Evolutionary conservation across 2,113 vertebrate species (phyloP).

Genomic region (Lucifuga dentata): DNA sequence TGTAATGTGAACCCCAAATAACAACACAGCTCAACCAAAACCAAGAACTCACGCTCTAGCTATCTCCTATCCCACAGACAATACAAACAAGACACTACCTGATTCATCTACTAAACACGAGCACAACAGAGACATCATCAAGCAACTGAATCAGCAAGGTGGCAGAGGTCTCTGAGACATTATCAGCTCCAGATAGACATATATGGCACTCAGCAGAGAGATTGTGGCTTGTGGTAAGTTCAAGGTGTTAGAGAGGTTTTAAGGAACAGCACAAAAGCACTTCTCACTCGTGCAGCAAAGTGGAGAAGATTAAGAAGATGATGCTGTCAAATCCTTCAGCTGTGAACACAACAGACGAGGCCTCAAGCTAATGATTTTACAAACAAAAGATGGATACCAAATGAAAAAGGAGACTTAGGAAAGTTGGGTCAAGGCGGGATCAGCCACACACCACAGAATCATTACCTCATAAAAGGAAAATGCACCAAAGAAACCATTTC

Average conservation of each 20-base stretch:
- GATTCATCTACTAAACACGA: conserved; percentile 63
- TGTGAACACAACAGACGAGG: background rate
- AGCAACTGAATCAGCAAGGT: conserved; percentile 61
- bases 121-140: conserved; percentile 66
- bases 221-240: conserved; percentile 52
- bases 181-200: conserved; percentile 67
- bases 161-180: conserved; percentile 45
- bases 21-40: conserved; percentile 43
- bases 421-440: too few relatives aligned
- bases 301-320: conserved; percentile 20
- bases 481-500: too few relatives aligned
- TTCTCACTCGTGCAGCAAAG: conserved; percentile 23
- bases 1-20: conserved; percentile 68
- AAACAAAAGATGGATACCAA: background rate
- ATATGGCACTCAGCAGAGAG: conserved; percentile 61
- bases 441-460: too few relatives aligned
- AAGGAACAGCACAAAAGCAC: conserved; percentile 18
- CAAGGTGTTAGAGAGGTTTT: conserved; percentile 30
- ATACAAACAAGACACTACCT: conserved; percentile 70
- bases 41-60: conserved; percentile 63
- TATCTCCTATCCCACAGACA: conserved; percentile 62
- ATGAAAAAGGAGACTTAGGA: background rate
- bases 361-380: background rate
- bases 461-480: too few relatives aligned
- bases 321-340: conserved; percentile 5